phyloP scores from a whole-genome alignment of 2,113 vertebrate genomes.

The Piprites chloris region DNA sequence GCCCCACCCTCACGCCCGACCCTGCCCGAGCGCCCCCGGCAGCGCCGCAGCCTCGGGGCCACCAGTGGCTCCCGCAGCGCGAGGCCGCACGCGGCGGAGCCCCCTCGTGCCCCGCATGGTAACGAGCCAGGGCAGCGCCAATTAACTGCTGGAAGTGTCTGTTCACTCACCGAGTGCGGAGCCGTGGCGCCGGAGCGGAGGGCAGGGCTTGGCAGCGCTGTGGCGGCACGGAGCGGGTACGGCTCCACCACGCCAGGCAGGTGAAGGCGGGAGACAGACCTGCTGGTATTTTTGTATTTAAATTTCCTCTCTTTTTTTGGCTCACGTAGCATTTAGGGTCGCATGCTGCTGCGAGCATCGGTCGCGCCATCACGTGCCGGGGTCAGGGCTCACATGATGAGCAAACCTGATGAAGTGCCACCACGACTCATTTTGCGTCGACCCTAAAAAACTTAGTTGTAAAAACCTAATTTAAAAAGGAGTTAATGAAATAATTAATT shows the following conservation, averaged over 20 bases:
- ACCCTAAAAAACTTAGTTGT: neutral
- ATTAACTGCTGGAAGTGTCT: slow-evolving; percentile 33
- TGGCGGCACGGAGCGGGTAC: neutral
- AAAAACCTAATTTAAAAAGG: neutral
- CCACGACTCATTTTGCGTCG: neutral
- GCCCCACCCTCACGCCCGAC: accelerated
- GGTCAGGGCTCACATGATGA: slow-evolving; percentile 65
- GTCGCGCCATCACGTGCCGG: slow-evolving; percentile 49
- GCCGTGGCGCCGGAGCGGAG: slow-evolving; percentile 3
- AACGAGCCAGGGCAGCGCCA: slow-evolving; percentile 10
- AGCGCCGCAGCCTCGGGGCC: neutral
- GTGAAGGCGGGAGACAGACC: slow-evolving; percentile 40
- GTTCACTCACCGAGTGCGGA: slow-evolving; percentile 57
- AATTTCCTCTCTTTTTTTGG: neutral
- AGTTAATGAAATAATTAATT: neutral
- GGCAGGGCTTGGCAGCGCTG: slow-evolving; percentile 23
- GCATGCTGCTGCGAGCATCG: slow-evolving; percentile 62
- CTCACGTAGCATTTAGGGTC: slow-evolving; percentile 62
- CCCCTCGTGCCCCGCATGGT: neutral
- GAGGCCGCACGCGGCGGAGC: neutral
- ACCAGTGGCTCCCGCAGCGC: neutral
- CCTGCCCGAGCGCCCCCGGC: neutral
- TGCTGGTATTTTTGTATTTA: slow-evolving; percentile 52
- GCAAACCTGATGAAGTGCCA: slow-evolving; percentile 15
- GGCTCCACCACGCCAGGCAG: slow-evolving; percentile 34